Evolutionary conservation across 1,140 invertebrate species (phyloP).

Genomic region (Archegozetes longisetosus): DNA sequence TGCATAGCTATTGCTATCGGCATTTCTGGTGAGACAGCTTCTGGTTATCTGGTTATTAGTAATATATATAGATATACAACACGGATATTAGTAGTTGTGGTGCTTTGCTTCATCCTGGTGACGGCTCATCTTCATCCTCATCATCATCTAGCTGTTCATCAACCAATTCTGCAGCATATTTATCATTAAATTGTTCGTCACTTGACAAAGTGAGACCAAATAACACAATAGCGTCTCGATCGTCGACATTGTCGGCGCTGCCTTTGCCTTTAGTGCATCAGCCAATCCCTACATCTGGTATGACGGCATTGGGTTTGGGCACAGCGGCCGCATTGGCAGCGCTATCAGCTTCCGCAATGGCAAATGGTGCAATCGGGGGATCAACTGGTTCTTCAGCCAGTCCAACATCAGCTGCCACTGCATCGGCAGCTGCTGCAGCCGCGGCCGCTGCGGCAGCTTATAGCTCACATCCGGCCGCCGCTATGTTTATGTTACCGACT

Average conservation of each 20-base stretch:
- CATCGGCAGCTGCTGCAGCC: slow-evolving; percentile 14
- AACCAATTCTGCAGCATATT: neutral
- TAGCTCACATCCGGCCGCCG: slow-evolving; percentile 15
- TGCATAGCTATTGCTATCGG: neutral
- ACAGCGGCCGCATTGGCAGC: slow-evolving; percentile 15
- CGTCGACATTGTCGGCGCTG: slow-evolving; percentile 1
- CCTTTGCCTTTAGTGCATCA: neutral
- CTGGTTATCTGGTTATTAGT: neutral
- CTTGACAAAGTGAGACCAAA: neutral
- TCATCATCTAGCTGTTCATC: neutral
- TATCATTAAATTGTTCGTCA: neutral
- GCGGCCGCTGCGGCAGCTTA: slow-evolving; percentile 18
- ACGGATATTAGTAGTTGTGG: too few relatives aligned
- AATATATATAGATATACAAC: too few relatives aligned
- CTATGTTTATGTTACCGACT: slow-evolving; percentile 69
- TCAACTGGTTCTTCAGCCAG: slow-evolving; percentile 4
- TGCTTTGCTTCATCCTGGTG: too few relatives aligned
- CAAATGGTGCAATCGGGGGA: neutral
- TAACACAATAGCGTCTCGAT: neutral
- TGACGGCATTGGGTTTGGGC: slow-evolving; percentile 11
- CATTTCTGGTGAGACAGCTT: neutral
- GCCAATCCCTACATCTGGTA: neutral
- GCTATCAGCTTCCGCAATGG: slow-evolving; percentile 8
- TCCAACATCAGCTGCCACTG: slow-evolving; percentile 4
- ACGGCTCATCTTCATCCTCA: neutral